phyloP scores from a whole-genome alignment of 2,113 vertebrate species.

The Micromys minutus region DNA sequence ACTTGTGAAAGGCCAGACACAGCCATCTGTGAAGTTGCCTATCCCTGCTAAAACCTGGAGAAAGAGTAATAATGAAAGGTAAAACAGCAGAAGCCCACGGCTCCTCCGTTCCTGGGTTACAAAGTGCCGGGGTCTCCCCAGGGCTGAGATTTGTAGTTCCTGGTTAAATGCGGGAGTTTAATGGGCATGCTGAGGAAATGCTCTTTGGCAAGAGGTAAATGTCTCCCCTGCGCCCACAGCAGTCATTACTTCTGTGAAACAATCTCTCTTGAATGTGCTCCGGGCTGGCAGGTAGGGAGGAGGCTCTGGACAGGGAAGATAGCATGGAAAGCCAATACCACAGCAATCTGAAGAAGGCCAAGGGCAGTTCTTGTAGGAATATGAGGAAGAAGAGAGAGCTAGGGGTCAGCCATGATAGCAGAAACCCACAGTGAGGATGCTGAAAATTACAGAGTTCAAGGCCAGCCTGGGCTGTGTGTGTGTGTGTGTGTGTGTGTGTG shows the following conservation, averaged over 20 bases:
- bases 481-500: neutral
- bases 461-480: neutral
- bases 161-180: conserved; percentile 61
- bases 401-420: neutral
- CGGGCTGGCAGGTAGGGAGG: neutral
- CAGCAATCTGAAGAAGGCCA: neutral
- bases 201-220: conserved; percentile 45
- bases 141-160: conserved; percentile 45
- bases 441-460: neutral
- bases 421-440: neutral
- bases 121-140: conserved; percentile 7
- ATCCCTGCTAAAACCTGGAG: neutral
- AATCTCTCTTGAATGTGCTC: neutral
- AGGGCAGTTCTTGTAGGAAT: neutral
- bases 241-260: neutral
- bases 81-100: neutral
- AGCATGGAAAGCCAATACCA: neutral
- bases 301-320: neutral
- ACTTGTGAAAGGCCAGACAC: neutral
- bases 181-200: conserved; percentile 51
- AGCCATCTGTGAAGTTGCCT: neutral
- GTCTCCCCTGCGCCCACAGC: conserved; percentile 17
- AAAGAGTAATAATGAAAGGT: neutral
- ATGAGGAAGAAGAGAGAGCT: neutral
- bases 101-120: neutral